Conservation (phyloP, 2,888 invertebrate genomes). For the Caenorhabditis virilis region DNA sequence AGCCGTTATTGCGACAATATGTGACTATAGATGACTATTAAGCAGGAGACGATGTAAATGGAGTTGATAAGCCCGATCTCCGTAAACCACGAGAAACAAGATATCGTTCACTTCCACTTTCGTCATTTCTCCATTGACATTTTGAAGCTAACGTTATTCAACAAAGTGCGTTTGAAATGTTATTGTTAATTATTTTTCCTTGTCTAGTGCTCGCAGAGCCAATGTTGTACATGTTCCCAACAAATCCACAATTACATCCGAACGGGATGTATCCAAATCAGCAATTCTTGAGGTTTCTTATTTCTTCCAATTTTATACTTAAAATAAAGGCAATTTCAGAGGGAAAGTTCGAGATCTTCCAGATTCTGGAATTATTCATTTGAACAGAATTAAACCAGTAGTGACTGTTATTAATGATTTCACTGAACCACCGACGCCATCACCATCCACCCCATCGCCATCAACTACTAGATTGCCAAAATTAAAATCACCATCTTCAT, state of each 20-base stretch:
- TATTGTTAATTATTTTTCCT: not conserved
- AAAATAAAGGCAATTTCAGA: slow-evolving; percentile 6
- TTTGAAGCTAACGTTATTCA: too few species aligned
- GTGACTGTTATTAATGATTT: too few species aligned
- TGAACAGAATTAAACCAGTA: slow-evolving; percentile 46
- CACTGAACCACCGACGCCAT: too few species aligned
- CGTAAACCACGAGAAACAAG: too few species aligned
- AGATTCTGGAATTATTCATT: slow-evolving; percentile 44
- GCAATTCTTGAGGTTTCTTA: slow-evolving; percentile 16
- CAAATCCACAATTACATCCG: slow-evolving; percentile 40
- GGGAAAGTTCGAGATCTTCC: slow-evolving; percentile 46
- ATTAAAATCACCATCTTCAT: slow-evolving; percentile 18
- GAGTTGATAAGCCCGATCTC: too few species aligned
- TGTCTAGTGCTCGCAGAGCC: slow-evolving; percentile 22
- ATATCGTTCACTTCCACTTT: too few species aligned
- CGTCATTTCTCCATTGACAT: too few species aligned
- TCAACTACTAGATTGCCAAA: too few species aligned
- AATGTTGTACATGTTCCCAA: slow-evolving; percentile 44
- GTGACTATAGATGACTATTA: too few species aligned
- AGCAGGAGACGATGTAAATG: too few species aligned
- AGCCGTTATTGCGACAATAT: slow-evolving; percentile 12
- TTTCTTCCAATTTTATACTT: not conserved
- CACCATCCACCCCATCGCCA: too few species aligned
- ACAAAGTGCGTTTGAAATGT: not conserved
- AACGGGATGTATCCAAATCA: slow-evolving; percentile 40